Percentiles rank a stretch among this genome's conserved stretches.
These are phyloP conservation scores for Tyrannus savana DNA, from an alignment of 2,113 vertebrate genomes.

Conservation along the genomic window DNA sequence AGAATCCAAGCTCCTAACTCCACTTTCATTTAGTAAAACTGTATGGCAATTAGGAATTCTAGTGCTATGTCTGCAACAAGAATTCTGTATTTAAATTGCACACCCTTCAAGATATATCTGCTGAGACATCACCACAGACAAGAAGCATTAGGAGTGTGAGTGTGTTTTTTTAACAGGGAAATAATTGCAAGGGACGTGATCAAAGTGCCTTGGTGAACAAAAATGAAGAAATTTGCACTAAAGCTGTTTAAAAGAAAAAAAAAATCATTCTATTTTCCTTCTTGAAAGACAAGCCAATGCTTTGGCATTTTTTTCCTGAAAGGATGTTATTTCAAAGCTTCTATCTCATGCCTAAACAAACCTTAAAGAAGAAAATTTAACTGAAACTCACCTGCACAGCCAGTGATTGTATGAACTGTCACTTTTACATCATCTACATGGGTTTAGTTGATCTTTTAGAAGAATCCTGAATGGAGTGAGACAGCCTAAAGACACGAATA, in stretches of 20 bases:
- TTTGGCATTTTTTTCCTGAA: background rate
- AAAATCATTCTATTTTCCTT: background rate
- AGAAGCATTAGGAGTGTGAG: background rate
- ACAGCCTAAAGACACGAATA: background rate
- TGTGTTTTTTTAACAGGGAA: background rate
- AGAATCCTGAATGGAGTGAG: background rate
- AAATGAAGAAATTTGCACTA: conserved; percentile 3
- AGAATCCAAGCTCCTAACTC: background rate
- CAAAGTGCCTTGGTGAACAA: conserved; percentile 36
- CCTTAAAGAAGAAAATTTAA: conserved; percentile 4
- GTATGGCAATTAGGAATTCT: background rate
- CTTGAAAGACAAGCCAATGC: background rate
- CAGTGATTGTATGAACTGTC: conserved; percentile 65
- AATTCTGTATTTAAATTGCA: background rate
- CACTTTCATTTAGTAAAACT: background rate
- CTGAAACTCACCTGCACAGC: conserved; percentile 70
- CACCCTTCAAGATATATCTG: background rate
- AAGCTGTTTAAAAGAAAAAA: background rate
- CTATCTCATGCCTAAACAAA: background rate
- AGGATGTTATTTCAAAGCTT: background rate
- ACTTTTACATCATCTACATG: conserved; percentile 55
- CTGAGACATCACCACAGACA: background rate
- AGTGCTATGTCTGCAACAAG: background rate
- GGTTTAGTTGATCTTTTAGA: conserved; percentile 40
- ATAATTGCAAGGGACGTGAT: background rate